phyloP scores from a whole-genome alignment of 2,113 vertebrate species.

The Crotophaga sulcirostris region DNA sequence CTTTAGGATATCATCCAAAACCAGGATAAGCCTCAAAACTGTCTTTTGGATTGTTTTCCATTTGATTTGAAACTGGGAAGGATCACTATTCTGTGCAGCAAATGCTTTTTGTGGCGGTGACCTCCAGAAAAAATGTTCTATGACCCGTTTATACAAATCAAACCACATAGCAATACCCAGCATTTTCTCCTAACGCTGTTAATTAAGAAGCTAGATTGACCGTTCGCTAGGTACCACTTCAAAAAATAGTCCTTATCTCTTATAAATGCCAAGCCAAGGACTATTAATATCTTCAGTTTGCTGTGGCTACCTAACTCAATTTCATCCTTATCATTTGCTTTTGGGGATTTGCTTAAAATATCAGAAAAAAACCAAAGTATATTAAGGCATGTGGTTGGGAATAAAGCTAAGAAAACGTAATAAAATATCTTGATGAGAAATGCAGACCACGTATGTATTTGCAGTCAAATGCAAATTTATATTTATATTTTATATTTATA shows the following conservation, averaged over 20 bases:
- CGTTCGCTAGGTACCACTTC: background rate
- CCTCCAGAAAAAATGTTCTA: background rate
- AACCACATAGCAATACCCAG: background rate
- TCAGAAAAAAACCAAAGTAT: background rate
- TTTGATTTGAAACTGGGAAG: background rate
- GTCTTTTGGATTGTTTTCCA: background rate
- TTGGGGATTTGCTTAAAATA: background rate
- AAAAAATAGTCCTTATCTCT: background rate
- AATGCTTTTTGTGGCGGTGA: background rate
- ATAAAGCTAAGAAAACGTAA: background rate
- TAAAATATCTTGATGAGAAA: background rate
- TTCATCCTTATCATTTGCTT: background rate
- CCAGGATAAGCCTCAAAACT: background rate
- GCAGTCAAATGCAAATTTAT: background rate
- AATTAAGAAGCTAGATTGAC: background rate
- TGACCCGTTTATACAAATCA: background rate
- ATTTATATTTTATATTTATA: too few relatives aligned
- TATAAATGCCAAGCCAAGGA: background rate
- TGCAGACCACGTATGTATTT: background rate
- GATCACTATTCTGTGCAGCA: background rate
- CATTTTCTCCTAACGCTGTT: background rate
- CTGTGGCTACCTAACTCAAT: background rate
- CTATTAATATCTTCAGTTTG: background rate
- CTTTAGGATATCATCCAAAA: background rate
- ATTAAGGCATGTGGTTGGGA: background rate